These are phyloP conservation scores for Pseudorhiza aurosa DNA, from an alignment of 30 jellyfish, hydroid and myxozoan genomes.

Conservation along the genomic window DNA sequence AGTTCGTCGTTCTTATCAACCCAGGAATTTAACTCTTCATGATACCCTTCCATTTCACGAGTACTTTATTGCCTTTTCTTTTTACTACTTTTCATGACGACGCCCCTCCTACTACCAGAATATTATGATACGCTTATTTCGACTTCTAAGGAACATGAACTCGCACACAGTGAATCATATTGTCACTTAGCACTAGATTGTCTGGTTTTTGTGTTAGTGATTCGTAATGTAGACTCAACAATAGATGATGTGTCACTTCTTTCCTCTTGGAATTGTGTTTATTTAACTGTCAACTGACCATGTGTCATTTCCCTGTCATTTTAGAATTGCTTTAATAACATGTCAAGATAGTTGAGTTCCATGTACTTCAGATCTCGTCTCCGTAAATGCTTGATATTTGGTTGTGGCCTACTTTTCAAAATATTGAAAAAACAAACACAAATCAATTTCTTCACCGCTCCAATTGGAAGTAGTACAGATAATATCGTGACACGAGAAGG, in stretches of 20 bases:
- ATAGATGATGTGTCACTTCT: constrained; percentile 12
- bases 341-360: constrained; percentile 15
- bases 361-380: constrained; percentile 24
- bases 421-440: constrained; percentile 12
- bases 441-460: constrained; percentile 3
- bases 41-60: too few species aligned
- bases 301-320: constrained; percentile 28
- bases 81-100: not conserved
- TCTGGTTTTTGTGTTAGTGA: constrained; percentile 5
- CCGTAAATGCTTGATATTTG: constrained; percentile 12
- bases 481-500: constrained; percentile 25
- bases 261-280: constrained; percentile 15
- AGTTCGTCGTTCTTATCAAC: too few species aligned
- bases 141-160: constrained; percentile 28
- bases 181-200: constrained; percentile 5
- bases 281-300: constrained; percentile 19
- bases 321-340: constrained; percentile 16
- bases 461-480: constrained; percentile 18
- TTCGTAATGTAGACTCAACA: constrained; percentile 25
- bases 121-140: constrained; percentile 12
- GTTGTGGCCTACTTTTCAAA: constrained; percentile 20
- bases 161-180: constrained; percentile 27
- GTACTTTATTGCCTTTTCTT: not conserved
- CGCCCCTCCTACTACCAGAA: constrained; percentile 34
- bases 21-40: too few species aligned